phyloP scores from a whole-genome alignment of 2,797 vertebrate genomes.

The Dermochelys coriacea region DNA sequence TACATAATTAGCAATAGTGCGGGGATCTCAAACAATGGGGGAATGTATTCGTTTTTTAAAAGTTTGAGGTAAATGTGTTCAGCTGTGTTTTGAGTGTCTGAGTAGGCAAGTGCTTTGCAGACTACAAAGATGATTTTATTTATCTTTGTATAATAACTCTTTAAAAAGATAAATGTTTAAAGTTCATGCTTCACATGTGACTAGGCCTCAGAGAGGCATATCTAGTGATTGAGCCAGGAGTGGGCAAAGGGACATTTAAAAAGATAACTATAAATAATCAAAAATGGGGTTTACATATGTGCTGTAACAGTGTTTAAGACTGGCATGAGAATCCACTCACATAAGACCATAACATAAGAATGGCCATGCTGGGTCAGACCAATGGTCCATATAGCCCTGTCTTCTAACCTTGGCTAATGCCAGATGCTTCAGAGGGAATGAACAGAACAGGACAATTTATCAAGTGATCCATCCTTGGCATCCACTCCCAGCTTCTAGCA shows the following conservation, averaged over 20 bases:
- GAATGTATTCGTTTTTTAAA: neutral
- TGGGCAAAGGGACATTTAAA: neutral
- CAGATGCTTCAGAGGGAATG: neutral
- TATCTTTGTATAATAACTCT: neutral
- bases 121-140: neutral
- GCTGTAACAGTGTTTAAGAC: neutral
- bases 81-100: neutral
- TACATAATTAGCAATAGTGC: neutral
- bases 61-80: neutral
- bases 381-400: neutral
- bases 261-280: conserved; percentile 46
- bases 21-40: neutral
- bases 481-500: neutral
- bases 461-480: neutral
- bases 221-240: neutral
- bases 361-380: neutral
- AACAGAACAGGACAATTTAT: neutral
- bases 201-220: neutral
- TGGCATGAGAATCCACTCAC: neutral
- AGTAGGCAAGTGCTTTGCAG: neutral
- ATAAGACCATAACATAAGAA: neutral
- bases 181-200: neutral
- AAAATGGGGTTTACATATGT: conserved; percentile 7
- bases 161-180: neutral
- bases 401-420: neutral